Evolutionary conservation across 2,797 vertebrate genomes (phyloP).

Genomic region (Chaenodraco wilsoni): DNA sequence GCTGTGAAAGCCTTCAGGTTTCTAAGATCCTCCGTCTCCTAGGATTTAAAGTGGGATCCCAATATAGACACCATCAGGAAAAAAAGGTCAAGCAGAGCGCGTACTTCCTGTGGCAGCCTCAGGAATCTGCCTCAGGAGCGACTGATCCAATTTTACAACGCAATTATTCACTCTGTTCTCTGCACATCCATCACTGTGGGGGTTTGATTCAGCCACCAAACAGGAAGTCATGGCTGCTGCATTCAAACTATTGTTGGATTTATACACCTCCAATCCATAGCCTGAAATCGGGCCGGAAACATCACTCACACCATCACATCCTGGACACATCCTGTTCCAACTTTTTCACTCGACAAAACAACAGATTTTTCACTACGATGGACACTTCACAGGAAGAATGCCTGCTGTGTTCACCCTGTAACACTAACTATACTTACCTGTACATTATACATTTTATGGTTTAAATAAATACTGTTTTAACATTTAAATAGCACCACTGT

Average conservation of each 20-base stretch:
- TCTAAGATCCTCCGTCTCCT: neutral
- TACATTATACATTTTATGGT: no score
- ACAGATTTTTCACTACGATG: neutral
- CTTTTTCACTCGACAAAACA: neutral
- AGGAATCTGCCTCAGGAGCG: neutral
- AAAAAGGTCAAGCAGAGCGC: neutral
- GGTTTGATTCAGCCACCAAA: neutral
- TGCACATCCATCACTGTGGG: neutral
- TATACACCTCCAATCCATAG: neutral
- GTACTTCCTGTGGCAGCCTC: neutral
- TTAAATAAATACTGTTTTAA: neutral
- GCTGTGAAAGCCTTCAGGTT: neutral
- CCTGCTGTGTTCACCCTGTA: neutral
- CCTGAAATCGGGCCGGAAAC: neutral
- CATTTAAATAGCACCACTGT: neutral
- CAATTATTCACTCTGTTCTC: neutral
- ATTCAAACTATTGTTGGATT: neutral
- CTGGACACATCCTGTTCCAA: neutral
- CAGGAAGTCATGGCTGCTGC: neutral
- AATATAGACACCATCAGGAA: neutral
- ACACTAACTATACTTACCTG: neutral
- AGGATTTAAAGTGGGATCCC: no score
- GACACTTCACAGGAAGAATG: neutral
- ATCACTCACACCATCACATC: neutral
- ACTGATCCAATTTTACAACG: conserved; percentile 4